Conservation (phyloP, 1,140 invertebrate genomes). For the Zaprionus vittiger region DNA sequence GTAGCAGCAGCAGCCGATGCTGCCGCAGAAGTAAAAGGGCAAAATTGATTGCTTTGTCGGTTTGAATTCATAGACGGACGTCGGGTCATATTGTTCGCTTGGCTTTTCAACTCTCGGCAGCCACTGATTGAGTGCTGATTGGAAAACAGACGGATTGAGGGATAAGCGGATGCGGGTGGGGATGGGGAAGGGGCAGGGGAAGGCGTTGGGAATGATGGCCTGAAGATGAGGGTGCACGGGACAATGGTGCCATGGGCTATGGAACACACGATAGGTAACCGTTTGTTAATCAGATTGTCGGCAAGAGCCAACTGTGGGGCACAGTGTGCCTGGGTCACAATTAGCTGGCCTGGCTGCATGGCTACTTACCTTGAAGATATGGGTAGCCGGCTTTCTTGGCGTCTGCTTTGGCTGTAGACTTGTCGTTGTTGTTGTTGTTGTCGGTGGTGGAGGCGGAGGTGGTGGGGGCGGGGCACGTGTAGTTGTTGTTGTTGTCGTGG, state of each 20-base stretch:
- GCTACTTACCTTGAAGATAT: constrained; percentile 73
- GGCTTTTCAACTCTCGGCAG: constrained; percentile 55
- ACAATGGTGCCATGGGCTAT: constrained; percentile 29
- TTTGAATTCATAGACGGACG: constrained; percentile 61
- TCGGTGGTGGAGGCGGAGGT: constrained; percentile 63
- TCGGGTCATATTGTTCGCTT: constrained; percentile 72
- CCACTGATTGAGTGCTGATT: constrained; percentile 80
- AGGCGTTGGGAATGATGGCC: constrained; percentile 10
- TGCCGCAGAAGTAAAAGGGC: constrained; percentile 29
- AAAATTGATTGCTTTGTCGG: constrained; percentile 81
- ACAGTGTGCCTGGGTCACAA: constrained; percentile 16
- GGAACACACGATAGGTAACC: constrained; percentile 6
- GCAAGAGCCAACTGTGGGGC: neutral
- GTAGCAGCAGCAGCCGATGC: constrained; percentile 25
- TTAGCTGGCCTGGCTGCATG: constrained; percentile 16
- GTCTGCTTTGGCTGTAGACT: constrained; percentile 72
- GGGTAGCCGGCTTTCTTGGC: constrained; percentile 69
- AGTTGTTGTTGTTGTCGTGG: constrained; percentile 77
- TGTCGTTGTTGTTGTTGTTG: constrained; percentile 72
- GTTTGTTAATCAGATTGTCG: constrained; percentile 55
- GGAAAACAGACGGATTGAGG: constrained; percentile 66
- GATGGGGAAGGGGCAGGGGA: neutral
- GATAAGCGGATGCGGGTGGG: constrained; percentile 16
- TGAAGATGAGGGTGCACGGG: constrained; percentile 9
- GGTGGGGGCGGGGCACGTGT: constrained; percentile 68